A percentile compares a stretch with the other conserved stretches of the same genome.
Conservation (phyloP, 2,888 invertebrate genomes). For the Pterostichus madidus region DNA sequence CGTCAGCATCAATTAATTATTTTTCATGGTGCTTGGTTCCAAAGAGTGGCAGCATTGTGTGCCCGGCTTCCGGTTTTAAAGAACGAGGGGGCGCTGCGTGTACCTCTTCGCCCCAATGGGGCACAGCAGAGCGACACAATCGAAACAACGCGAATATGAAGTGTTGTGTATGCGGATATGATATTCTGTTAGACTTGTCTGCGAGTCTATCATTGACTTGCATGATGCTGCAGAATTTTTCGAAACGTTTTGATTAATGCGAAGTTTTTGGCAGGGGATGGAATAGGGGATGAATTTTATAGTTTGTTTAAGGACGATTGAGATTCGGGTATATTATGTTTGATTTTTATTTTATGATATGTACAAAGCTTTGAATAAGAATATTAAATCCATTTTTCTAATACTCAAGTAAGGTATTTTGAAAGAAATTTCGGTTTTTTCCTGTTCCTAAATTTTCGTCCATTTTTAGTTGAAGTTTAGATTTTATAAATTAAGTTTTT, state of each 20-base stretch:
- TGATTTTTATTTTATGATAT: slow-evolving; percentile 32
- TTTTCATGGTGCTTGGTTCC: slow-evolving; percentile 77
- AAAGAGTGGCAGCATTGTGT: slow-evolving; percentile 70
- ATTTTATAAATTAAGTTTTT: too few relatives aligned
- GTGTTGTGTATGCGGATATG: slow-evolving; percentile 13
- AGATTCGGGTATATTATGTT: slow-evolving; percentile 14
- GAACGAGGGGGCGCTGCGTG: slow-evolving; percentile 16
- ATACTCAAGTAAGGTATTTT: too few relatives aligned
- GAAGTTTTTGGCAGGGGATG: slow-evolving; percentile 9
- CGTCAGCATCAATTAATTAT: slow-evolving; percentile 74
- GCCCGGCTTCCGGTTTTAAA: slow-evolving; percentile 55
- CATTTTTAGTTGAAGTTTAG: too few relatives aligned
- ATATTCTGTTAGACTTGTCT: not conserved
- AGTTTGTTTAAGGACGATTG: slow-evolving; percentile 42
- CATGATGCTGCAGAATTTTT: slow-evolving; percentile 23
- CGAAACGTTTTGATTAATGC: slow-evolving; percentile 50
- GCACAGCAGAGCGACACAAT: not conserved
- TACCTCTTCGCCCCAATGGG: slow-evolving; percentile 1
- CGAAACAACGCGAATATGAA: slow-evolving; percentile 17
- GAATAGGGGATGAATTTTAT: slow-evolving; percentile 25
- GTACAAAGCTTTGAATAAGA: too few relatives aligned
- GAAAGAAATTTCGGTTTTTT: too few relatives aligned
- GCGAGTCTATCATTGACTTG: slow-evolving; percentile 28
- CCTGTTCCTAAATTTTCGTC: too few relatives aligned
- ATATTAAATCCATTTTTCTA: too few relatives aligned